Percentiles rank a stretch among this genome's conserved stretches.
phyloP scores from a whole-genome alignment of 2,888 invertebrate genomes.

The Acanthosepion lycidas region DNA sequence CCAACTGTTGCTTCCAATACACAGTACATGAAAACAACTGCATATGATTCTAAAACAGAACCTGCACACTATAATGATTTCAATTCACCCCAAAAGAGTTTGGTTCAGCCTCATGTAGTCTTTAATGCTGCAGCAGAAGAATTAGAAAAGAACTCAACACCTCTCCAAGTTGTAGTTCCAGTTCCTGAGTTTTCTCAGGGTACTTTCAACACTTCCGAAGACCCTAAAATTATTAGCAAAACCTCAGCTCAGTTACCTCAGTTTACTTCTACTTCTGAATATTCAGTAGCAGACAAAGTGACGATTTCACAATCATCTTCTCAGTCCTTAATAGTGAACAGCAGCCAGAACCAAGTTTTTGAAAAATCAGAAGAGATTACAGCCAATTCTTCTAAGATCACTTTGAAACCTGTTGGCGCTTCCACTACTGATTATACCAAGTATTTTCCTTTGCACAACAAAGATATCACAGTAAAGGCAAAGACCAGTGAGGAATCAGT shows the following conservation, averaged over 20 bases:
- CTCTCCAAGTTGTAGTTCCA: not conserved
- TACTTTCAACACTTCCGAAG: not conserved
- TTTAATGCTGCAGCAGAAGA: not conserved
- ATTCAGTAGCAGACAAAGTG: slow-evolving; percentile 4
- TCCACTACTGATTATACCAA: slow-evolving; percentile 12
- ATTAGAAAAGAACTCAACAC: not conserved
- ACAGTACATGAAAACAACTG: not conserved
- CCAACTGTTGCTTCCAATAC: not conserved
- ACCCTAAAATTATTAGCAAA: not conserved
- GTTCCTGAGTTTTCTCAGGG: not conserved
- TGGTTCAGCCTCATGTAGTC: not conserved
- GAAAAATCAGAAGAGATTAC: not conserved
- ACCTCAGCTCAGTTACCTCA: not conserved
- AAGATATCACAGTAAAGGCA: not conserved
- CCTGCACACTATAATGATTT: not conserved
- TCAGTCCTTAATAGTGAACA: not conserved
- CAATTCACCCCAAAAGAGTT: not conserved
- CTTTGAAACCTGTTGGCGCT: not conserved
- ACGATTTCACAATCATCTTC: not conserved
- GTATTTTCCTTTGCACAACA: slow-evolving; percentile 33
- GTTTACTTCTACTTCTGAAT: not conserved
- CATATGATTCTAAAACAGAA: not conserved
- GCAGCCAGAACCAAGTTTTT: not conserved
- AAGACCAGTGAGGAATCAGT: not conserved
- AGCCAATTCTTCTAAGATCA: not conserved